Conservation (phyloP, 2,113 vertebrate genomes). For the Todiramphus saurophagus region DNA sequence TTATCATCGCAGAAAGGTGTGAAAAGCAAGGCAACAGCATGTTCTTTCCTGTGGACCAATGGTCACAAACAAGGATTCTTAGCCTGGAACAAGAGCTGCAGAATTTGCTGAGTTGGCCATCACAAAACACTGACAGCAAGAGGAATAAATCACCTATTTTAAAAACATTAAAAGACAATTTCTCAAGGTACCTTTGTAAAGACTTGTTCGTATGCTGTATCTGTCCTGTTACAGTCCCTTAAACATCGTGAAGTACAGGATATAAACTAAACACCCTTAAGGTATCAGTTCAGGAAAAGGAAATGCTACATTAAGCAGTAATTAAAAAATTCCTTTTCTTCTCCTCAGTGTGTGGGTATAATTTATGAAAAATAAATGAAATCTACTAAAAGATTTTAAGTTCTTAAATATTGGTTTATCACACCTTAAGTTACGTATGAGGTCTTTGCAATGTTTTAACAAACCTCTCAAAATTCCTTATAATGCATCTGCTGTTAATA, state of each 20-base stretch:
- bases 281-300: not conserved
- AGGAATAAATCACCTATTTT: not conserved
- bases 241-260: not conserved
- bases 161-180: not conserved
- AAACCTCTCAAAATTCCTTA: not conserved
- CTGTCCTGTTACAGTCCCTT: slow-evolving; percentile 1
- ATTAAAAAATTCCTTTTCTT: not conserved
- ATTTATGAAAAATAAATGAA: not conserved
- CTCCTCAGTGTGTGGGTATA: not conserved
- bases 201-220: not conserved
- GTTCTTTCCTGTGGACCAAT: not conserved
- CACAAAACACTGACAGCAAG: not conserved
- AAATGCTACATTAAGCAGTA: not conserved
- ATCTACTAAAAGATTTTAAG: not conserved
- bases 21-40: not conserved
- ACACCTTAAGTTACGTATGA: not conserved
- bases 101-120: not conserved
- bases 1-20: not conserved
- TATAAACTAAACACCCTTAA: not conserved
- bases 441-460: not conserved
- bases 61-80: not conserved
- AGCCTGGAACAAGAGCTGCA: not conserved
- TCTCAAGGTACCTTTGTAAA: slow-evolving; percentile 46
- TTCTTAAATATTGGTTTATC: not conserved
- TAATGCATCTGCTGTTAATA: not conserved